phyloP scores from a whole-genome alignment of 2,888 invertebrate genomes.

The Chrysolina americana region DNA sequence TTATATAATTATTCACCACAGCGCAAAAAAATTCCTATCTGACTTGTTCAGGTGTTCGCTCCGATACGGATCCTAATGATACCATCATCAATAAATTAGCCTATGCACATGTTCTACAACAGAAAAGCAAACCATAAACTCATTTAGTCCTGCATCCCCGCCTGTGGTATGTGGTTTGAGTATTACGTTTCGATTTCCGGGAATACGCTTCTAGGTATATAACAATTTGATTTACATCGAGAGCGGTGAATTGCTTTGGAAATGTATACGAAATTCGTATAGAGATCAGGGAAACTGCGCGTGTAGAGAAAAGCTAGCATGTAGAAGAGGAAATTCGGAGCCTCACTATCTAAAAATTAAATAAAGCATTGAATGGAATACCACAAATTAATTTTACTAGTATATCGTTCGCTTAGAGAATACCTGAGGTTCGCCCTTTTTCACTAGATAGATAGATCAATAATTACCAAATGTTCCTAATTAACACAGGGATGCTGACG shows the following conservation, averaged over 20 bases:
- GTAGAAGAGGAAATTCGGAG: background rate
- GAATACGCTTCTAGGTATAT: background rate
- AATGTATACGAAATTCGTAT: slow-evolving; percentile 1
- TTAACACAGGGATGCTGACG: too few species aligned
- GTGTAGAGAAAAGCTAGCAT: background rate
- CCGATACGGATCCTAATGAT: background rate
- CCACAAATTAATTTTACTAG: too few species aligned
- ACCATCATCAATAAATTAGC: slow-evolving; percentile 1
- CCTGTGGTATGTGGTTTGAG: slow-evolving; percentile 5
- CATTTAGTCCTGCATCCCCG: background rate
- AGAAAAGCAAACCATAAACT: background rate
- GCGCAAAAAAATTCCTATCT: too few species aligned
- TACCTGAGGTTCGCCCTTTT: background rate
- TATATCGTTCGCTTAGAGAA: too few species aligned
- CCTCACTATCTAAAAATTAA: background rate
- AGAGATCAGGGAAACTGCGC: background rate
- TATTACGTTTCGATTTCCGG: slow-evolving; percentile 12
- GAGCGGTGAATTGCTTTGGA: background rate
- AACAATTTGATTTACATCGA: background rate
- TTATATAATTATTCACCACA: too few species aligned
- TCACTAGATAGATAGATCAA: too few species aligned
- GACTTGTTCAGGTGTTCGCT: background rate
- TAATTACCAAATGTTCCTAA: too few species aligned
- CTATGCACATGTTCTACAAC: background rate
- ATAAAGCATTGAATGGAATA: too few species aligned